These are phyloP conservation scores for Falco rusticolus DNA, from an alignment of 2,797 vertebrate species.

Conservation along the genomic window DNA sequence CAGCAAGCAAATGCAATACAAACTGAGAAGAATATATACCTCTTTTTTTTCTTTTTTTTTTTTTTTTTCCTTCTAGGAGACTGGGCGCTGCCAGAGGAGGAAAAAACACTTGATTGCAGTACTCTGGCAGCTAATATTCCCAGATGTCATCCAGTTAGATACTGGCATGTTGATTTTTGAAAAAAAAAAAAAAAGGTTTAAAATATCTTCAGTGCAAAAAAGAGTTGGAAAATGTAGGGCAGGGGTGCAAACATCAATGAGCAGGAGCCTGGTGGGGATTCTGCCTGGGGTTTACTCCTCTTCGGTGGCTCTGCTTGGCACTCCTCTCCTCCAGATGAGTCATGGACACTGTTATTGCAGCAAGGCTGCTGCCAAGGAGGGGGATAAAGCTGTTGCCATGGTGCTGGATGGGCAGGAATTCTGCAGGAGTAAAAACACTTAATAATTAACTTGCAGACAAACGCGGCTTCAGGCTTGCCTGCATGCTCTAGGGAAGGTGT, in stretches of 20 bases:
- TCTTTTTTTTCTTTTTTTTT: neutral
- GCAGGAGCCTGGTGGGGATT: neutral
- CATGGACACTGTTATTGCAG: conserved; percentile 71
- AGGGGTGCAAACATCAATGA: neutral
- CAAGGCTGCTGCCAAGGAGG: conserved; percentile 66
- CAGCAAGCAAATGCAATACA: neutral
- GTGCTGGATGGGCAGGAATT: conserved; percentile 67
- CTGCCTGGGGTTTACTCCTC: neutral
- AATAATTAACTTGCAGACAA: conserved; percentile 73
- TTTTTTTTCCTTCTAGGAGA: neutral
- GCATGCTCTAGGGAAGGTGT: conserved; percentile 32
- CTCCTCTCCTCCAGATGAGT: conserved; percentile 57
- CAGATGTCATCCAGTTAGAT: neutral
- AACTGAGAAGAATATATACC: neutral
- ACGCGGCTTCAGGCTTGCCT: neutral
- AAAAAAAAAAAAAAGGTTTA: neutral
- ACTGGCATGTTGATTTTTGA: neutral
- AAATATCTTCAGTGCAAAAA: neutral
- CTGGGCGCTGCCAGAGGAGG: neutral
- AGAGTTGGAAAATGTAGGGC: neutral
- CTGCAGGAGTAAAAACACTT: conserved; percentile 67
- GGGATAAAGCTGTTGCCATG: conserved; percentile 74
- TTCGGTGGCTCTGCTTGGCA: conserved; percentile 17
- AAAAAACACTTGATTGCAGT: neutral
- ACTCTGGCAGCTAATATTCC: conserved; percentile 2